These are phyloP conservation scores for Sporophila hypoxantha DNA, from an alignment of 2,113 vertebrate genomes.

Conservation along the genomic window DNA sequence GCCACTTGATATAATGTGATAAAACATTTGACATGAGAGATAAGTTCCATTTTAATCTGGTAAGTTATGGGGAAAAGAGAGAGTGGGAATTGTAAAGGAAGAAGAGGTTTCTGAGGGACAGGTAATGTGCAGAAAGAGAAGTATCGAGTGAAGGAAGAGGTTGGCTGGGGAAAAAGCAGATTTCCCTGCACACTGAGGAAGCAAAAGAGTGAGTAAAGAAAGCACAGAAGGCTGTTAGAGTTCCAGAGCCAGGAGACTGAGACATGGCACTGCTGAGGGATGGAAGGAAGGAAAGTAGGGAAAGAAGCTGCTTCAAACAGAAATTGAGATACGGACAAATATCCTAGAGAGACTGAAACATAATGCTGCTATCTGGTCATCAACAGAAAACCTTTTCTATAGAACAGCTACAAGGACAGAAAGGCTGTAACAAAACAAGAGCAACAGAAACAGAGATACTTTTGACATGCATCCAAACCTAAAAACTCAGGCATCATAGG, in stretches of 20 bases:
- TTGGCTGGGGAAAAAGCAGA: slow-evolving; percentile 44
- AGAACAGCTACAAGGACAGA: slow-evolving; percentile 51
- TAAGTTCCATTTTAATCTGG: slow-evolving; percentile 96
- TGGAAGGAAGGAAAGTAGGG: slow-evolving; percentile 60
- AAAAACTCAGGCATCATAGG: slow-evolving; percentile 34
- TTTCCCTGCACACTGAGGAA: slow-evolving; percentile 68
- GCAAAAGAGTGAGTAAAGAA: slow-evolving; percentile 66
- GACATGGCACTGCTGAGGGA: slow-evolving; percentile 64
- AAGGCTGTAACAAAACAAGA: slow-evolving; percentile 45
- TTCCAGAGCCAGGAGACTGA: slow-evolving; percentile 57
- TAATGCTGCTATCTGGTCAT: slow-evolving; percentile 53
- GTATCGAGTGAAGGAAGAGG: slow-evolving; percentile 23
- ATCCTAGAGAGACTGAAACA: slow-evolving; percentile 67
- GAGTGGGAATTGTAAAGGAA: slow-evolving; percentile 64
- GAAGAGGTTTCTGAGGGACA: slow-evolving; percentile 57
- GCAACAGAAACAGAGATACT: slow-evolving; percentile 64
- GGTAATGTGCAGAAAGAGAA: slow-evolving; percentile 44
- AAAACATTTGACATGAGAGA: slow-evolving; percentile 99
- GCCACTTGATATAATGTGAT: slow-evolving; percentile 99
- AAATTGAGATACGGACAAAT: slow-evolving; percentile 60
- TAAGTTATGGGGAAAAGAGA: slow-evolving; percentile 69
- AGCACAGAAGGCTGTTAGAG: slow-evolving; percentile 55
- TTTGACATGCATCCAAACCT: slow-evolving; percentile 69
- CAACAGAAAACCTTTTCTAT: slow-evolving; percentile 54
- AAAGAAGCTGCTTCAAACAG: slow-evolving; percentile 68